Evolutionary conservation across 2,113 vertebrate species (phyloP).

Genomic region (Myrmecophaga tridactyla): DNA sequence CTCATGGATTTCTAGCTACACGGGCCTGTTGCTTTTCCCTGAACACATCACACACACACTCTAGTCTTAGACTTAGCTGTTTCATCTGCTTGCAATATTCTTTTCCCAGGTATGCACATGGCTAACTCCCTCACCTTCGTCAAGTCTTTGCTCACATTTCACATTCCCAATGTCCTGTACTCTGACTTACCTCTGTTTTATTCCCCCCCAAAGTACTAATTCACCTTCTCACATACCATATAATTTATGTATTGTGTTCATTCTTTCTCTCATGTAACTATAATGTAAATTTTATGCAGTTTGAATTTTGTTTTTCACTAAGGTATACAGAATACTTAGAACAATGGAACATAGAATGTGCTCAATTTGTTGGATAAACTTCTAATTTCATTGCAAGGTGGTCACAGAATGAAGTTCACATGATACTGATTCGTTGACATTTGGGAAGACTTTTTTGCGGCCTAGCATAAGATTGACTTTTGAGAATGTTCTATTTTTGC

Average conservation of each 20-base stretch:
- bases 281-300: not conserved
- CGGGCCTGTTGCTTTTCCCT: not conserved
- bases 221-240: not conserved
- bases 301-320: not conserved
- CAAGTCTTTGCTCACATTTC: not conserved
- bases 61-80: not conserved
- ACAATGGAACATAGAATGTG: not conserved
- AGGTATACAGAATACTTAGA: not conserved
- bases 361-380: not conserved
- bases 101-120: not conserved
- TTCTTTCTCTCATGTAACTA: not conserved
- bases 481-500: not conserved
- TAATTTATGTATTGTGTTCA: not conserved
- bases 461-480: not conserved
- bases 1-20: not conserved
- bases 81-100: not conserved
- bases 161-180: not conserved
- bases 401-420: slow-evolving; percentile 25
- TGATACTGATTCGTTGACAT: slow-evolving; percentile 9
- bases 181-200: too few species aligned
- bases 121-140: not conserved
- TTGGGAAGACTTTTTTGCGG: slow-evolving; percentile 31
- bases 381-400: slow-evolving; percentile 30
- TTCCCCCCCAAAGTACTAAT: not conserved
- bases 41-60: not conserved